A percentile compares a stretch with the other conserved stretches of the same genome.
Conservation (phyloP, 53 echinoderm and acorn worm species). For the Holothuria leucospilota region DNA sequence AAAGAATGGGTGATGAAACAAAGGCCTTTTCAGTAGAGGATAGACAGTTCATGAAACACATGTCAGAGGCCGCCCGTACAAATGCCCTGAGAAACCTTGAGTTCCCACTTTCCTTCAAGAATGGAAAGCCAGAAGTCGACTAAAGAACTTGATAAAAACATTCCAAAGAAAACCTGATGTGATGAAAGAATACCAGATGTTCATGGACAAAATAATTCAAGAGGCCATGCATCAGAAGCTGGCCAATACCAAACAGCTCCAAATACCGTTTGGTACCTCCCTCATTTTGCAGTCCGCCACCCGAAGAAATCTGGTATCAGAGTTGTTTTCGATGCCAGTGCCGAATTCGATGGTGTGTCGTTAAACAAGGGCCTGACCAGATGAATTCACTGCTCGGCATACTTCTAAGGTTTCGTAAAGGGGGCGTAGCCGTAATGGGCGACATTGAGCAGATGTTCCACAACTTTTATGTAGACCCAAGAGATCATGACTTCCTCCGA, state of each 20-base stretch:
- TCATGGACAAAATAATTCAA: slow-evolving; percentile 43
- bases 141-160: slow-evolving; percentile 28
- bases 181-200: slow-evolving; percentile 39
- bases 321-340: too few species aligned
- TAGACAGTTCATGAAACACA: slow-evolving; percentile 18
- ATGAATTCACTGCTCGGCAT: too few species aligned
- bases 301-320: too few species aligned
- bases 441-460: too few species aligned
- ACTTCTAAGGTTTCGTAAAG: slow-evolving; percentile 57
- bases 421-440: slow-evolving; percentile 64
- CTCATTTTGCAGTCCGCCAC: slow-evolving; percentile 57
- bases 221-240: slow-evolving; percentile 33
- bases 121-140: slow-evolving; percentile 4
- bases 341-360: slow-evolving; percentile 42
- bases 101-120: slow-evolving; percentile 52
- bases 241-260: too few species aligned
- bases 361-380: slow-evolving; percentile 71
- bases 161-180: slow-evolving; percentile 33
- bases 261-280: slow-evolving; percentile 52
- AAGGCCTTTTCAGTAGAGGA: slow-evolving; percentile 61
- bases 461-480: too few species aligned
- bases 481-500: too few species aligned
- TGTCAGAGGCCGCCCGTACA: slow-evolving; percentile 51
- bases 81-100: slow-evolving; percentile 41
- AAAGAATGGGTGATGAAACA: slow-evolving; percentile 28